A percentile compares a stretch with the other conserved stretches of the same genome.
Evolutionary conservation across 2,113 vertebrate species (phyloP).

Genomic region (Amblyopsis rosae): DNA sequence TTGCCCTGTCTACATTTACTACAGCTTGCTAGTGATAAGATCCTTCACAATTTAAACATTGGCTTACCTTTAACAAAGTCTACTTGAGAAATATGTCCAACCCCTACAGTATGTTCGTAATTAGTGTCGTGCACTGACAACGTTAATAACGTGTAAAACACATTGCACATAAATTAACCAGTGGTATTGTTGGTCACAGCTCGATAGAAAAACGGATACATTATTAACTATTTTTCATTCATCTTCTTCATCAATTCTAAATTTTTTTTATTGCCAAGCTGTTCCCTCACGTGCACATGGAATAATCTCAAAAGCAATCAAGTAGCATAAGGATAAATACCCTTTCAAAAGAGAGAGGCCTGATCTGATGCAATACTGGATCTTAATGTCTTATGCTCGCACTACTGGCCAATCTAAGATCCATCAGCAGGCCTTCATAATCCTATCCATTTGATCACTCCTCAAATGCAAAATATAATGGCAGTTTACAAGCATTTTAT

Average conservation of each 20-base stretch:
- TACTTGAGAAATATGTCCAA: no score
- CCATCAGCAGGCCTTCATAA: background rate
- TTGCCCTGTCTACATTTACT: no score
- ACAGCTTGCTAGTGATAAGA: no score
- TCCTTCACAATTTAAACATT: no score
- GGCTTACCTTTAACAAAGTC: no score
- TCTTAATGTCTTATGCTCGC: constrained; percentile 19
- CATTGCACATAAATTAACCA: no score
- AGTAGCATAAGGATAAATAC: background rate
- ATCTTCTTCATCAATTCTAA: background rate
- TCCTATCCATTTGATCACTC: background rate
- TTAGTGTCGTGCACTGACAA: no score
- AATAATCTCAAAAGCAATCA: background rate
- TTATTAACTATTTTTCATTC: constrained; percentile 7
- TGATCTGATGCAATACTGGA: constrained; percentile 24
- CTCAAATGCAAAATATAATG: background rate
- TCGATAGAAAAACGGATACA: constrained; percentile 28
- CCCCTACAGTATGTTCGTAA: no score
- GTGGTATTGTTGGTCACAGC: background rate
- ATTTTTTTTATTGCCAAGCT: background rate
- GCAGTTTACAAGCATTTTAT: no score
- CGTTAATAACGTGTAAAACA: no score
- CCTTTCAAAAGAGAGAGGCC: constrained; percentile 6
- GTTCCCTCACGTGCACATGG: background rate
- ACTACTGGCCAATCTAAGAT: background rate